Percentiles rank a stretch among this genome's conserved stretches.
Evolutionary conservation across 1,140 invertebrate genomes (phyloP).

Genomic region (Drosophila insularis): DNA sequence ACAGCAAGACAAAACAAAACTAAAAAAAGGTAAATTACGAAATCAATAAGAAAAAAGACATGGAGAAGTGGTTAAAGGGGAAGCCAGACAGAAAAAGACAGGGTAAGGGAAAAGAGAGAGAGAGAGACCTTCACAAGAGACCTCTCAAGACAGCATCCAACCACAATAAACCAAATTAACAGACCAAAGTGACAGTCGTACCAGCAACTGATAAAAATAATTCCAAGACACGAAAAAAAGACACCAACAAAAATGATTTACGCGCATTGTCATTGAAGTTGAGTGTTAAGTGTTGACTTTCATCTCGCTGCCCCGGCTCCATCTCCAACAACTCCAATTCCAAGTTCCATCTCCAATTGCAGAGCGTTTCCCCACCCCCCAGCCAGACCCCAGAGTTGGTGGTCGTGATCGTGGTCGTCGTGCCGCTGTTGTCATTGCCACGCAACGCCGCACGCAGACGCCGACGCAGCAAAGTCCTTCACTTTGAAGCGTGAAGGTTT

Average conservation of each 20-base stretch:
- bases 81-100: background rate
- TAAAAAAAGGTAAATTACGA: constrained; percentile 56
- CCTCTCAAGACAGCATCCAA: constrained; percentile 38
- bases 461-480: constrained; percentile 65
- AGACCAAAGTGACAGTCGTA: constrained; percentile 56
- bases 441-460: constrained; percentile 50
- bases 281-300: constrained; percentile 77
- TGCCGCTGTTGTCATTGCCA: constrained; percentile 55
- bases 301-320: constrained; percentile 56
- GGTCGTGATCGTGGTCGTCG: constrained; percentile 27
- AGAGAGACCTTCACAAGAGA: constrained; percentile 62
- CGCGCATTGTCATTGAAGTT: constrained; percentile 67
- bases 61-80: background rate
- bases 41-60: constrained; percentile 32
- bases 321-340: constrained; percentile 28
- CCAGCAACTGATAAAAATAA: constrained; percentile 64
- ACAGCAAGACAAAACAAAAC: background rate
- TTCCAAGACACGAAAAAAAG: constrained; percentile 49
- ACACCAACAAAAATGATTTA: constrained; percentile 53
- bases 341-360: constrained; percentile 32
- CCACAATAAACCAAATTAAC: constrained; percentile 76
- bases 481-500: constrained; percentile 78
- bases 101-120: constrained; percentile 1
- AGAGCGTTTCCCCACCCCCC: background rate
- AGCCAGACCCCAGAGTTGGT: background rate